phyloP scores from a whole-genome alignment of 2,797 vertebrate species.

The Thaleichthys pacificus region DNA sequence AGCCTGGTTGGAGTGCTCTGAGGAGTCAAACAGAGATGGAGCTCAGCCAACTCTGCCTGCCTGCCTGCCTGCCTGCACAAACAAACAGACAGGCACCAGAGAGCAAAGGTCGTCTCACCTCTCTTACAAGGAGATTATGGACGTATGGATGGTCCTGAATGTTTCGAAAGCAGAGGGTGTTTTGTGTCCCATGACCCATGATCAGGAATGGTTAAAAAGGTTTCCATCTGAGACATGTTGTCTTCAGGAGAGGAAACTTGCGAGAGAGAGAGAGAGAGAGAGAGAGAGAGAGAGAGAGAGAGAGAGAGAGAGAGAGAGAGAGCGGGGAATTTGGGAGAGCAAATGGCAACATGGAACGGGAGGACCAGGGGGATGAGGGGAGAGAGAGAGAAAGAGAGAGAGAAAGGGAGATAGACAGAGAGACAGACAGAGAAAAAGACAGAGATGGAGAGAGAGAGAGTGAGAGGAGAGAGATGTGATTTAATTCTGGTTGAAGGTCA shows the following conservation, averaged over 20 bases:
- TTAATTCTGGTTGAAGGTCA: not conserved
- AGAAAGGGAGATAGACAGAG: too few relatives aligned
- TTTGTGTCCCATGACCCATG: not conserved
- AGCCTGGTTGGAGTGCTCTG: not conserved
- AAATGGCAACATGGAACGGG: too few relatives aligned
- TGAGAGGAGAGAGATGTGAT: too few relatives aligned
- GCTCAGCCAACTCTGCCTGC: not conserved
- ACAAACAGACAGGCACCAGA: conserved; percentile 10
- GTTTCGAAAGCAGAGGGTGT: not conserved
- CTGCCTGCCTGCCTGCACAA: not conserved
- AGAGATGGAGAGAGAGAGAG: too few relatives aligned
- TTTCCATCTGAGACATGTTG: not conserved
- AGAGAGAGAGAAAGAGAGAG: too few relatives aligned
- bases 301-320: too few relatives aligned
- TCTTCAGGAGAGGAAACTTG: not conserved
- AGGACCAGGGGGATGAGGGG: too few relatives aligned
- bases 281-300: too few relatives aligned
- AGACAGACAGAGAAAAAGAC: too few relatives aligned
- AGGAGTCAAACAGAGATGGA: conserved; percentile 1
- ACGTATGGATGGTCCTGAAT: not conserved
- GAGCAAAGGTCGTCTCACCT: too few relatives aligned
- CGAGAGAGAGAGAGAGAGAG: too few relatives aligned
- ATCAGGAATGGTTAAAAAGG: not conserved
- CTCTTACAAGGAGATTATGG: not conserved
- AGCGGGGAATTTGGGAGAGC: not conserved